Base-by-base conservation (phyloP, 2,888 invertebrate species). In the Shargacucullia verbasci region DNA sequence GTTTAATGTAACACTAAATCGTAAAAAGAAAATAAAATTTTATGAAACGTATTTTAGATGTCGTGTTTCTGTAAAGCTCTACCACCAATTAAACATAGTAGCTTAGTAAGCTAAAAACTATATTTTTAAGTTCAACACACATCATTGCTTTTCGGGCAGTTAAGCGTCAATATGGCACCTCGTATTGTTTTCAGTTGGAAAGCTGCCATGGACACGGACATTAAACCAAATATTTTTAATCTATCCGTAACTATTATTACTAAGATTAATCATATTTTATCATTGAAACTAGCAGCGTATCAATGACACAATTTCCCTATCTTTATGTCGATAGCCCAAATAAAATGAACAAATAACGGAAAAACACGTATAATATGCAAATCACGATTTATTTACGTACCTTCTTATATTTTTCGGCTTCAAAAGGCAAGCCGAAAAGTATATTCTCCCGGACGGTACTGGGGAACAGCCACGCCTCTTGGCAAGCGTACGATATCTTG, bases 401-500 rank as follows among this genome's bases (percentile, higher is more conserved):
- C 82, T 67, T 82, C 73, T 86, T 91, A 73, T 96, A 96, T 78
- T 95, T 94, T 52, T 92, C 92, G 46, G 94, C 91, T 61, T 96
- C 94, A 80, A 93, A 96, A 0, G 95, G 90, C 68, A 95, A 88
- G 0, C 98, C 98, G 85, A 98, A 98, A n/a, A 97, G 85, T 76
- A 98, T 97, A 87, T 98, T 98, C 81, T 98, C 97, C 46, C 97
- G 92, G 0, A 98, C 95, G 0, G 97, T 96, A 12, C 95, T 95
- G 0, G 96, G 96, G 82, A 97, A 97, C 0, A 97, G 95, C 98
- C 98, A 98, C 7, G 98, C 95, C 83, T 98, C 97, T 87, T 98
- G 98, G 69, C 96, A 95, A 0, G 97, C 97, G 85, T 98, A 98
- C 25, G 96, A 96, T 11, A 96, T 58, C 33, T 83, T 90, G 2